phyloP scores from a whole-genome alignment of 1,140 invertebrate genomes.

The Sitobion miscanthi region DNA sequence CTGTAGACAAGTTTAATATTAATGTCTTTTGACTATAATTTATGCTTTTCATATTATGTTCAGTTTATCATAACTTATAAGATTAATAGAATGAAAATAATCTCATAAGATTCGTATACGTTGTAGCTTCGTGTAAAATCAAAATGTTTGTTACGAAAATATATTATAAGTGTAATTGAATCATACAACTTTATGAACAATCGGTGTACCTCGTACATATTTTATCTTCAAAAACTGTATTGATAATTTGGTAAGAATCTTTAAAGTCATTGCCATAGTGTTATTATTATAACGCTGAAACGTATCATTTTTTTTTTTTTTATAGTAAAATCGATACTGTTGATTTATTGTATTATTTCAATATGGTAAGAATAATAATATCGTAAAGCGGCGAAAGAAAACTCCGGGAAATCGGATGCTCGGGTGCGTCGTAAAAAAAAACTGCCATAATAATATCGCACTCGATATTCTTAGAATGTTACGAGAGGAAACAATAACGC shows the following conservation, averaged over 20 bases:
- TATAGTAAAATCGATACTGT: not conserved
- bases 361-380: not conserved
- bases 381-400: not conserved
- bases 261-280: not conserved
- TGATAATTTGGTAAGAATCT: not conserved
- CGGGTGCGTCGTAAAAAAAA: not conserved
- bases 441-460: not conserved
- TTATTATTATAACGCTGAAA: not conserved
- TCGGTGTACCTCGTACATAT: not conserved
- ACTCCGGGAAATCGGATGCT: not conserved
- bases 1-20: constrained; percentile 37
- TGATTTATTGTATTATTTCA: not conserved
- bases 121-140: not conserved
- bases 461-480: not conserved
- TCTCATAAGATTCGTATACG: not conserved
- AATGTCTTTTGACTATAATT: constrained; percentile 20
- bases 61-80: not conserved
- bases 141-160: not conserved
- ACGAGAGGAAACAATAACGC: not conserved
- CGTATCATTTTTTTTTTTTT: not conserved
- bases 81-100: not conserved
- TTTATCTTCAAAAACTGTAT: not conserved
- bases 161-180: not conserved
- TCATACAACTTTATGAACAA: not conserved
- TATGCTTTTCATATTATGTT: not conserved